A percentile compares a stretch with the other conserved stretches of the same genome.
Evolutionary conservation across 2,113 vertebrate species (phyloP).

Genomic region (Urocitellus parryii): DNA sequence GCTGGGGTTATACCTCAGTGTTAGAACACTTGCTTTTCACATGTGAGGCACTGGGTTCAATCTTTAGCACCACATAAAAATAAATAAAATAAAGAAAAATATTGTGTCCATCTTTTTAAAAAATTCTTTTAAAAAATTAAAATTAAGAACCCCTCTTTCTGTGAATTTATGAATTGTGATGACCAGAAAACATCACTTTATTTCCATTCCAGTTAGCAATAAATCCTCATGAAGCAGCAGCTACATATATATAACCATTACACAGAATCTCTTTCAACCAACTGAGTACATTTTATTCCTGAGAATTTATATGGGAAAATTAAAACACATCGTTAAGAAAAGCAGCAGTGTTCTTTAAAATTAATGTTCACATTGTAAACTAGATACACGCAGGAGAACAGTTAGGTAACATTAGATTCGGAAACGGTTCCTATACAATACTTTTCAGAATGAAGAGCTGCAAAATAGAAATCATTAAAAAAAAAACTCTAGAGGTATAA

Average conservation of each 20-base stretch:
- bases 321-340: constrained; percentile 33
- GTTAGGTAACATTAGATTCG: neutral
- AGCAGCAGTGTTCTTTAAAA: neutral
- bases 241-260: neutral
- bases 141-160: neutral
- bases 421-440: neutral
- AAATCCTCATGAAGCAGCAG: neutral
- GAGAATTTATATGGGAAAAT: constrained; percentile 21
- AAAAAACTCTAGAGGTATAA: neutral
- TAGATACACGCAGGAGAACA: neutral
- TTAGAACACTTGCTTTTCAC: too few species aligned
- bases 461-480: neutral
- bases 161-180: constrained; percentile 12
- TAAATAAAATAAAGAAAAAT: too few species aligned
- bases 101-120: too few species aligned
- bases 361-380: constrained; percentile 20
- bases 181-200: constrained; percentile 18
- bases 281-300: neutral
- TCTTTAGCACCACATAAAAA: too few species aligned
- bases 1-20: too few species aligned
- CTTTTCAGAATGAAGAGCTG: neutral
- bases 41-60: too few species aligned
- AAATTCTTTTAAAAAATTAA: too few species aligned
- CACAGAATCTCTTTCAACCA: constrained; percentile 28
- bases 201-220: constrained; percentile 21